phyloP scores from a whole-genome alignment of 2,888 invertebrate genomes.

The Macaria notata region DNA sequence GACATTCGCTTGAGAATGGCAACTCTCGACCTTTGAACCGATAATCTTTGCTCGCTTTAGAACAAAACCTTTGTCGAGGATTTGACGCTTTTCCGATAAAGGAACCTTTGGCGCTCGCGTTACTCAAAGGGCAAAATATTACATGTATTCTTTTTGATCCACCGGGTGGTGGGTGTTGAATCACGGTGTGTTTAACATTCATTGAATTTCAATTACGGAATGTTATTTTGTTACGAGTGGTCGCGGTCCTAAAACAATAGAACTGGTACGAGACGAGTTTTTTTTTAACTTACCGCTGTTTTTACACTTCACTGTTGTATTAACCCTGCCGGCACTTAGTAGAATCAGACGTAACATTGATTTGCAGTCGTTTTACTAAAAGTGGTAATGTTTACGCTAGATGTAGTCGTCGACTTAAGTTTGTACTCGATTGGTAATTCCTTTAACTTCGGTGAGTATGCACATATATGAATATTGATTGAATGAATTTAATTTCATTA shows the following conservation, averaged over 20 bases:
- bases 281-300: too few relatives aligned
- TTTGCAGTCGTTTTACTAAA: too few relatives aligned
- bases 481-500: too few relatives aligned
- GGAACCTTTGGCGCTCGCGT: slow-evolving; percentile 14
- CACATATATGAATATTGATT: too few relatives aligned
- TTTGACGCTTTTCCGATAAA: slow-evolving; percentile 23
- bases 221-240: neutral
- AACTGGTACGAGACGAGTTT: neutral
- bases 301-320: too few relatives aligned
- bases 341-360: too few relatives aligned
- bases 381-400: too few relatives aligned
- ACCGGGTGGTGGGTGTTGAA: slow-evolving; percentile 6
- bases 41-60: slow-evolving; percentile 37
- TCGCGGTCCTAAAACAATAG: slow-evolving; percentile 6
- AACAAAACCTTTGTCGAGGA: slow-evolving; percentile 41
- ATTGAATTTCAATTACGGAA: slow-evolving; percentile 12
- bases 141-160: slow-evolving; percentile 4
- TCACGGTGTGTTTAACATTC: slow-evolving; percentile 2
- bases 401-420: too few relatives aligned
- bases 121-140: slow-evolving; percentile 16
- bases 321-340: too few relatives aligned
- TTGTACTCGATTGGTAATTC: too few relatives aligned
- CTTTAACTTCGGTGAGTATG: too few relatives aligned
- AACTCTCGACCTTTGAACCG: slow-evolving; percentile 41
- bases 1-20: slow-evolving; percentile 45